Evolutionary conservation across 2,113 vertebrate species (phyloP), one percentile per base, ranked within the genome.

Genomic region (Sinocyclocheilus grahami): DNA sequence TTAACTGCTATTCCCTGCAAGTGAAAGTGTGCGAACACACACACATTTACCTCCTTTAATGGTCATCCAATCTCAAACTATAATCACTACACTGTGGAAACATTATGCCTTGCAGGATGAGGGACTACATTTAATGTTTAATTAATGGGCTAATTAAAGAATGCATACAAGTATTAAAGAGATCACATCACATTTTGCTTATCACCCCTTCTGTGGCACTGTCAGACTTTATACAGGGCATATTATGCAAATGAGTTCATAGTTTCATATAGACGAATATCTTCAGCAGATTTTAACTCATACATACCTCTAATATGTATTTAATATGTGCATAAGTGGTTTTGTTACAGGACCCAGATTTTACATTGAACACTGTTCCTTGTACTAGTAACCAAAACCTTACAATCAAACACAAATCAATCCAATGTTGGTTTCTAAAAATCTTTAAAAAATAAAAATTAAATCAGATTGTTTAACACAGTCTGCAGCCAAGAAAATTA

Each of bases 141-240:
- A 82, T 82, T 67, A 82, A 67, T 82, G 24, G 51, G 60, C n/a
- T 81, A 46, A 81, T 42, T 60, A 46, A 81, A n/a, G 22, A 81
- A 82, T 82, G 80, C 62, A 51, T 10, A 69, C 30, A 65, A 33
- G 63, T 27, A 67, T 67, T 82, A 67, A 69, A 82, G 62, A 53
- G n/a, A 71, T 63, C 58, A 63, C 33, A 80, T 80, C 78, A 65
- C 37, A 60, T 60, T 80, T 60, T 62, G 51, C 78, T 42, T 62
- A 42, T 62, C 77, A 39, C 30, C 53, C 46, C 20, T 81, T 81
- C 60, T 53, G 48, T 18, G 27, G 12, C 7, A 16, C 78, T 81
- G 46, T 1, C 13, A 81, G 11, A 24, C 22, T 76, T 78, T 11
- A 53, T 55, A 53, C 13, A 53, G 27, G 27, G 33, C 22, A 33